Evolutionary conservation across 2,888 invertebrate species (phyloP), one percentile per base, ranked within the genome.

Genomic region (Elgonia sp.): DNA sequence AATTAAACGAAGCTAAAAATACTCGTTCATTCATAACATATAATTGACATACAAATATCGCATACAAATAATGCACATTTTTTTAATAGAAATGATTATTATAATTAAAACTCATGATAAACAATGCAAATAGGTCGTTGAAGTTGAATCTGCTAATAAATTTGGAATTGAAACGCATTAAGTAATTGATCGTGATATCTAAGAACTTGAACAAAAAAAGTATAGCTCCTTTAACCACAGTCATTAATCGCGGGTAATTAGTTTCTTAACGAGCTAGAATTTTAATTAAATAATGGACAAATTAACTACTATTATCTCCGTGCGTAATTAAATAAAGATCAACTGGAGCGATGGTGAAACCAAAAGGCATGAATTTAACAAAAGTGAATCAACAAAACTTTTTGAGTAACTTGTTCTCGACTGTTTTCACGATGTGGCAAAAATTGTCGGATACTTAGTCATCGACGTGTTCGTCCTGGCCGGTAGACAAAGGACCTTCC

Each of bases 261-360:
- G 57, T 50, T 42, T 53, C 57, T 63, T 86, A 86, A 81, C 65
- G 86, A 82, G 55, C 18, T 42, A 42, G 76, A 86, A 81, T 81
- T 81, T 81, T 81, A 86, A 86, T 86, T 69, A 81, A 76, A 76
- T 86, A 86, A 86, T 81, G 63, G 81, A 50, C 63, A 81, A 62
- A 86, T 82, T 86, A 86, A 67, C 62, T 77, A 55, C 70, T 50
- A 70, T 81, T 81, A 76, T 73, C 57, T 20, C 18, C 7, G 18
- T 5, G 69, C 21, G 81, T 69, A 86, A 86, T 86, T 86, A 76
- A 86, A 86, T 72, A 60, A 81, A 81, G 70, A 81, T 76, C 55
- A 81, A 63, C 70, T n/a, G 39, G 4, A 29, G 50, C 37, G 55
- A 69, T 67, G 80, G 39, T 39, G n/a, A 63, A 85, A 75, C 53